Evolutionary conservation across 2,113 vertebrate species (phyloP).

Genomic region (Mixornis gularis): DNA sequence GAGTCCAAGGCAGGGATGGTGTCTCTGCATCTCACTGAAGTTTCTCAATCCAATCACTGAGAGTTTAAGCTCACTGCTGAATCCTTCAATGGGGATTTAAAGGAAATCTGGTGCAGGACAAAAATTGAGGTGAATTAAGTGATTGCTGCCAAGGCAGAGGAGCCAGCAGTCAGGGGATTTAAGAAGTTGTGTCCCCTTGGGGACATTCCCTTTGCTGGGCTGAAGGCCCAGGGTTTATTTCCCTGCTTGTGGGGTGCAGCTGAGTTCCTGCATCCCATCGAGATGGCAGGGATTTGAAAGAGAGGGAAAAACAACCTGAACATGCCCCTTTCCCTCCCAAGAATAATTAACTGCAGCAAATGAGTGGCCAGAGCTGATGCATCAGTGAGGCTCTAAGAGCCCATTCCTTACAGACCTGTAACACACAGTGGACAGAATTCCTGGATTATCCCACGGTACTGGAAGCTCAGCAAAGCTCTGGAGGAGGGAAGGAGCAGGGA

Average conservation of each 20-base stretch:
- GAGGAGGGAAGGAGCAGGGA: not conserved
- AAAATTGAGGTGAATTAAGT: not conserved
- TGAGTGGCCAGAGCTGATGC: not conserved
- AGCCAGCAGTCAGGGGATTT: not conserved
- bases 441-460: not conserved
- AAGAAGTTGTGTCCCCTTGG: not conserved
- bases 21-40: rapidly evolving
- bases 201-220: not conserved
- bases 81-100: not conserved
- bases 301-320: not conserved
- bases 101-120: not conserved
- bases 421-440: not conserved
- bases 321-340: not conserved
- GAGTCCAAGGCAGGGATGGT: not conserved
- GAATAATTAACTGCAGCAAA: slow-evolving; percentile 14
- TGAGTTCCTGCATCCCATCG: not conserved
- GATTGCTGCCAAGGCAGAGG: not conserved
- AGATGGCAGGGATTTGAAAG: not conserved
- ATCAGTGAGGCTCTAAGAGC: not conserved
- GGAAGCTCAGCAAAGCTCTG: slow-evolving; percentile 5
- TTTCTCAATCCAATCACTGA: not conserved
- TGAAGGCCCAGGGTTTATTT: not conserved
- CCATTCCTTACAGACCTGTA: slow-evolving; percentile 9
- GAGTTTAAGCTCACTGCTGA: not conserved
- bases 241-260: not conserved